Evolutionary conservation across 2,888 invertebrate species (phyloP).

Genomic region (Glyphotaelius pellucidus): DNA sequence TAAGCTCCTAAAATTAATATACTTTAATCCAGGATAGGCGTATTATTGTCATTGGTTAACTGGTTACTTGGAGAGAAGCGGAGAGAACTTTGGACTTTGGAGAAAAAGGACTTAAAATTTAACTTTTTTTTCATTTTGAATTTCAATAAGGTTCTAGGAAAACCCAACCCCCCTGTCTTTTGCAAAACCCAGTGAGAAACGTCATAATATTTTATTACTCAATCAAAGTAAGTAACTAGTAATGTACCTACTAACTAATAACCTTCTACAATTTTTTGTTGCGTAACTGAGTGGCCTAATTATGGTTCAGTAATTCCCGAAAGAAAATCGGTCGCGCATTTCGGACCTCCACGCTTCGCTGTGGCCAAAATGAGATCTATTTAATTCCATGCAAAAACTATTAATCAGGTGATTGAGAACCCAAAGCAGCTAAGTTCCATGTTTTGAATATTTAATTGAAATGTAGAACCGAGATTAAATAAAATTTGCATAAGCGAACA

Average conservation of each 20-base stretch:
- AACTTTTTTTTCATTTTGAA: too few species aligned
- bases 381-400: background rate
- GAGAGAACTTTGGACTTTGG: too few species aligned
- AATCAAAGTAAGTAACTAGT: background rate
- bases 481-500: slow-evolving; percentile 33
- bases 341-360: background rate
- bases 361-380: background rate
- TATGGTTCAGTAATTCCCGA: background rate
- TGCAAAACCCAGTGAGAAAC: background rate
- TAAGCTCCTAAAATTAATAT: too few species aligned
- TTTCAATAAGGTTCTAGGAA: too few species aligned
- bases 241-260: background rate
- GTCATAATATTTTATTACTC: background rate
- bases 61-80: too few species aligned
- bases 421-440: background rate
- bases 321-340: background rate
- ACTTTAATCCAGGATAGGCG: too few species aligned
- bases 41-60: too few species aligned
- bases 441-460: slow-evolving; percentile 12
- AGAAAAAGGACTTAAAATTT: too few species aligned
- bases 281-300: background rate
- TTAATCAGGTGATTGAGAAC: background rate
- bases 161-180: background rate
- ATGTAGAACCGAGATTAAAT: slow-evolving; percentile 27
- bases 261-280: background rate